Evolutionary conservation across 2,113 vertebrate genomes (phyloP), one percentile per base, ranked within the genome.

Genomic region (Xenopus laevis): DNA sequence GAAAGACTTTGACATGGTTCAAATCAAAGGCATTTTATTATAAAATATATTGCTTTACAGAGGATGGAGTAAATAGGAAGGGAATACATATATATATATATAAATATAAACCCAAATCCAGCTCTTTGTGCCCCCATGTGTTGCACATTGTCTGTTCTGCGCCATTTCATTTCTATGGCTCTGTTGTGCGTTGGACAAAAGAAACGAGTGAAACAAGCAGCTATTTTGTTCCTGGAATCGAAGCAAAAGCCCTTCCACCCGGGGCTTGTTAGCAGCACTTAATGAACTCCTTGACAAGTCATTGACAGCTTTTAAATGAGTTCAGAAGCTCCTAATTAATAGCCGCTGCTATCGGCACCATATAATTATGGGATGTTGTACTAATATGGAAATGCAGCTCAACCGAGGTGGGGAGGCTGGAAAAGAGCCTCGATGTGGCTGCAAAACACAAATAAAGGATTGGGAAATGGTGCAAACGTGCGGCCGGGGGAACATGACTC

Each of bases 291-390:
- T 74, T 74, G 72, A 74, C 72, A 44, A 67, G 65, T 52, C 72
- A 68, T 68, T 74, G 72, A 74, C 72, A 74, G 65, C 21, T 74
- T 68, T 61, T 68, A 68, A 74, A 74, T 74, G 72, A 74, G 65
- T 67, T 74, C 55, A 74, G 72, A 60, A 67, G 23, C 21, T 58
- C 53, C 72, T 74, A 74, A 74, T 74, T 74, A 74, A 74, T 67
- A 59, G 72, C 53, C 33, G 33, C 20, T 67, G 33, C 20, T 67
- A 50, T 74, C 20, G 72, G 33, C 72, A 30, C 44, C 55, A 40
- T 60, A 68, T 74, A 74, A 74, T 74, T 67, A 68, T 52, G 65
- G 60, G 67, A 61, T 61, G 72, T 74, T 52, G 20, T 52, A 27
- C 44, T 68, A 60, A 74, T 67, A 74, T 74, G 72, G 64, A 74